A percentile compares a stretch with the other conserved stretches of the same genome.
Evolutionary conservation across 2,113 vertebrate species (phyloP).

Genomic region (Archilochus colubris): DNA sequence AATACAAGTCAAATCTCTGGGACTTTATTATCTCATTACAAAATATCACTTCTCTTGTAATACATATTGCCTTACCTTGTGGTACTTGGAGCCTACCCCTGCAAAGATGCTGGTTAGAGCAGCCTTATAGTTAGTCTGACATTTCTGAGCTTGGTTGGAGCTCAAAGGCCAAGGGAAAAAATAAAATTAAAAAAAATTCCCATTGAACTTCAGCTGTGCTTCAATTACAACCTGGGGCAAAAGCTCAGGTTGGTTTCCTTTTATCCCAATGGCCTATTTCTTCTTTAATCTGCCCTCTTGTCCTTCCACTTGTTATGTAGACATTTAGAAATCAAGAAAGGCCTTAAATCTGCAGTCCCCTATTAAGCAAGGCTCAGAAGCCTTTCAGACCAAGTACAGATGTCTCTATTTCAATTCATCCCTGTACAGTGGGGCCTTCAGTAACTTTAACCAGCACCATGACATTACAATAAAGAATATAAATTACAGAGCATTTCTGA

Average conservation of each 20-base stretch:
- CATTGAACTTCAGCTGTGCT: constrained; percentile 11
- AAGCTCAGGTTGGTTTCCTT: constrained; percentile 23
- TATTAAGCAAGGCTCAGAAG: background rate
- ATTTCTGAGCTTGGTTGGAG: background rate
- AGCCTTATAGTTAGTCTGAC: background rate
- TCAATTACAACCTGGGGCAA: constrained; percentile 14
- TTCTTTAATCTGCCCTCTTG: background rate
- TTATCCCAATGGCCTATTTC: background rate
- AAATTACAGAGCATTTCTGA: constrained; percentile 18
- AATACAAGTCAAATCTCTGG: background rate
- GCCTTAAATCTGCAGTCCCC: background rate
- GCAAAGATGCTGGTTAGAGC: background rate
- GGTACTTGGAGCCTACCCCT: background rate
- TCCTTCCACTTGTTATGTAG: background rate
- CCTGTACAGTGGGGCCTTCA: background rate
- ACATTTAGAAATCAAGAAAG: background rate
- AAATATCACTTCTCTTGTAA: background rate
- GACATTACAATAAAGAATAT: background rate
- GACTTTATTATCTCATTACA: background rate
- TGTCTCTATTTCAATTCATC: background rate
- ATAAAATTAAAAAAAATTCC: background rate
- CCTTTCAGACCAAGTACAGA: background rate
- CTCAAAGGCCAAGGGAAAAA: background rate
- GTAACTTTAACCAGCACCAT: constrained; percentile 3
- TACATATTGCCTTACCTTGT: background rate